Base-by-base conservation (phyloP, 2,113 vertebrate genomes). In the Hippocampus comes region DNA sequence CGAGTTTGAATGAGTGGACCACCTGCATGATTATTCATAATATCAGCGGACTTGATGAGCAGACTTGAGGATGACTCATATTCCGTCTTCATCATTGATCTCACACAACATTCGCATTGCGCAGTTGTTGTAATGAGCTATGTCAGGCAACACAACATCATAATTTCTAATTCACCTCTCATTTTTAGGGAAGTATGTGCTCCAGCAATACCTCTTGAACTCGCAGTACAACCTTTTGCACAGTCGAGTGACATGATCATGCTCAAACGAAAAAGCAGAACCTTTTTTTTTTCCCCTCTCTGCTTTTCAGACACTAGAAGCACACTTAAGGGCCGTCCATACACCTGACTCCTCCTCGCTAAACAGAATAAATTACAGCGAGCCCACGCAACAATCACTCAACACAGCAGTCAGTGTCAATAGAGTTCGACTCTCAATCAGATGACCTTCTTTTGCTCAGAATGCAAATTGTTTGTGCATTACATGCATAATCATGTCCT, bases 111-210 rank as follows among this genome's bases (percentile, higher is more conserved):
- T 34, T 61, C 6, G 30, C 7, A 34, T 30, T 15, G 8, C 5
- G 30, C 17, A 61, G 43, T 60, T 67, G 79, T 49, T 78, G 55
- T 78, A 57, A 46, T 46, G 48, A 68, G 46, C 65, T 46, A 70
- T 66, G 67, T 56, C 41, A 78, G 60, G 43, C 42, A 21, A 70
- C 46, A 78, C 42, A 65, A 65, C 25, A 74, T 68, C 57, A 79
- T 80, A 80, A 63, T 72, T 66, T 68, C 74, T 63, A 72, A 80
- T 85, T 59, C 81, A 64, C 65, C 9, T 42, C 41, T 72, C 46
- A 69, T 72, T 72, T 71, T 71, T 67, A 65, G 72, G 74, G 79
- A 77, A 80, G 69, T 73, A 80, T 48, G 74, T 78, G 71, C 75
- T 78, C 79, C 25, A 65, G 56, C 34, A 71, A 43, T 67, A 68